These are phyloP conservation scores for Argentina silus DNA, from an alignment of 2,797 vertebrate species.

Conservation along the genomic window DNA sequence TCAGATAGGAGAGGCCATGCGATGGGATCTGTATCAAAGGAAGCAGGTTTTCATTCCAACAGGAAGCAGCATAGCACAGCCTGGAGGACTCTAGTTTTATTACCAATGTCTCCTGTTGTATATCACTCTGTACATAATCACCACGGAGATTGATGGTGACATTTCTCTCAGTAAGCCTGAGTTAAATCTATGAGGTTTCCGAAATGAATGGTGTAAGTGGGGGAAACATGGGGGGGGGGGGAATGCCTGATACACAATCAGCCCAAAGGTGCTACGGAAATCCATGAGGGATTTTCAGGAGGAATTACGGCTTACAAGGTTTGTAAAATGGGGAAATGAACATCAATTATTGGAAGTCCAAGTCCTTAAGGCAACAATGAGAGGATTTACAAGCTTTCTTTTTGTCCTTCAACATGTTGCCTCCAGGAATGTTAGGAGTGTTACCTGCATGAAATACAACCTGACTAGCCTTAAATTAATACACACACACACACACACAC, in stretches of 20 bases:
- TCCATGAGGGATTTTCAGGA: constrained; percentile 16
- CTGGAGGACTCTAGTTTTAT: constrained; percentile 60
- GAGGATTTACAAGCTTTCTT: constrained; percentile 61
- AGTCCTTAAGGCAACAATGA: constrained; percentile 62
- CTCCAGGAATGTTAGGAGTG: constrained; percentile 48
- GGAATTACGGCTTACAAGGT: constrained; percentile 8
- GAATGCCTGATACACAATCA: constrained; percentile 26
- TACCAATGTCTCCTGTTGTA: constrained; percentile 71
- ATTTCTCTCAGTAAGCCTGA: constrained; percentile 26
- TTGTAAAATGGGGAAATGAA: constrained; percentile 51
- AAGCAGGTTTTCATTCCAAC: constrained; percentile 62
- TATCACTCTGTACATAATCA: constrained; percentile 52
- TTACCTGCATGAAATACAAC: constrained; percentile 62
- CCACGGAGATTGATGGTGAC: constrained; percentile 47
- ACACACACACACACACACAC: neutral
- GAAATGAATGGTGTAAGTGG: constrained; percentile 34
- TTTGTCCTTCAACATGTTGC: constrained; percentile 61
- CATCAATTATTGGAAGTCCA: constrained; percentile 67
- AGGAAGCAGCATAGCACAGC: constrained; percentile 52
- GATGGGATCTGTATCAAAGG: constrained; percentile 60
- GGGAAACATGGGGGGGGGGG: constrained; percentile 5
- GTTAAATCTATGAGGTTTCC: constrained; percentile 38
- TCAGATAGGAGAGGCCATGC: neutral
- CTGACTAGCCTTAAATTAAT: neutral
- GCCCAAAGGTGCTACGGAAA: constrained; percentile 30